These are phyloP conservation scores for Machimus atricapillus DNA, from an alignment of 2,888 invertebrate genomes.

Conservation along the genomic window DNA sequence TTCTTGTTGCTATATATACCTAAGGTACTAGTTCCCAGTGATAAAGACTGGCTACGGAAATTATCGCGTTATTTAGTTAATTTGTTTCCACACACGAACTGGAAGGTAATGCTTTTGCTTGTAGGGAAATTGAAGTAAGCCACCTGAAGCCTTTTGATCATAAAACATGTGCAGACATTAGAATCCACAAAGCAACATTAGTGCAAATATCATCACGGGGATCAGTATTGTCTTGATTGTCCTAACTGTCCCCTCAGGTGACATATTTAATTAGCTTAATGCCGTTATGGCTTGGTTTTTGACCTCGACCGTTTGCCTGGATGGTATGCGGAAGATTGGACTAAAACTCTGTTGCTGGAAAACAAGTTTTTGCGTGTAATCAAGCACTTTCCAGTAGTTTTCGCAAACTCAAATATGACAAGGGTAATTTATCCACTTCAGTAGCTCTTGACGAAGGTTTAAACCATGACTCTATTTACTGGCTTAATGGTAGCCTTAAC, in stretches of 20 bases:
- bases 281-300: background rate
- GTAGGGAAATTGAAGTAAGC: background rate
- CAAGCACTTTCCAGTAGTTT: background rate
- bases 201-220: background rate
- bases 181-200: background rate
- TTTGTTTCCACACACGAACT: background rate
- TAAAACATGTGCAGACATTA: background rate
- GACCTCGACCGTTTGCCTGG: background rate
- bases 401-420: background rate
- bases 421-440: background rate
- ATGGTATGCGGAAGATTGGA: background rate
- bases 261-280: background rate
- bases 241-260: background rate
- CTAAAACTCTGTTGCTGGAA: background rate
- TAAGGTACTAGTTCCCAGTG: background rate
- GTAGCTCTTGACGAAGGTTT: background rate
- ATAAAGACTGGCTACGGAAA: background rate
- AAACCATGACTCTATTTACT: background rate
- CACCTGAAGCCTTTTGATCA: background rate
- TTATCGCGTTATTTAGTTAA: background rate
- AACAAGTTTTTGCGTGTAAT: background rate
- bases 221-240: background rate
- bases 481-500: background rate
- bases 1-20: background rate
- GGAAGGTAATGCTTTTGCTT: background rate